These are phyloP conservation scores for Ectropis crepuscularia DNA, from an alignment of 2,888 invertebrate species.

Conservation along the genomic window DNA sequence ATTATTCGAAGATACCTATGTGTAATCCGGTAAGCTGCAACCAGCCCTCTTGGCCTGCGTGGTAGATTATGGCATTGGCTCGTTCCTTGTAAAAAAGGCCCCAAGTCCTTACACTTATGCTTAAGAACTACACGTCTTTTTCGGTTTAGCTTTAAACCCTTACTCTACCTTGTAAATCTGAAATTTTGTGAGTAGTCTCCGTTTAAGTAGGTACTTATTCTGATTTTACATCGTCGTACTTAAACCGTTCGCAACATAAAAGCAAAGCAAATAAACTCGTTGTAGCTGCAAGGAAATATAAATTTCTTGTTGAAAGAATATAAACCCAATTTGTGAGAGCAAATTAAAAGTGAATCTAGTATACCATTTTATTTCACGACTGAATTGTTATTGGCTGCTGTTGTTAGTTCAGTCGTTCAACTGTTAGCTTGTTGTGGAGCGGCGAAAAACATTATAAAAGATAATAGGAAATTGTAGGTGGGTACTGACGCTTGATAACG, in stretches of 20 bases:
- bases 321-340: conserved; percentile 38
- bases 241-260: conserved; percentile 17
- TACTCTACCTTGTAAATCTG: background rate
- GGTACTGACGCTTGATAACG: too few species aligned
- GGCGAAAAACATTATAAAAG: background rate
- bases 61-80: too few species aligned
- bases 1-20: too few species aligned
- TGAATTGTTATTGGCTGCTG: conserved; percentile 60
- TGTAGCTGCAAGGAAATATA: conserved; percentile 25
- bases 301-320: conserved; percentile 29
- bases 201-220: background rate
- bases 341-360: conserved; percentile 46
- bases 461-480: background rate
- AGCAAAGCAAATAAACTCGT: conserved; percentile 16
- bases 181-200: background rate
- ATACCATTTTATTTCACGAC: conserved; percentile 57
- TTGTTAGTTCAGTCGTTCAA: conserved; percentile 57
- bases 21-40: too few species aligned
- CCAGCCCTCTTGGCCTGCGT: too few species aligned
- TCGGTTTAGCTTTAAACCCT: too few species aligned
- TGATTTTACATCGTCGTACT: conserved; percentile 10
- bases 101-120: too few species aligned
- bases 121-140: too few species aligned
- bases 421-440: conserved; percentile 58
- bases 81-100: too few species aligned